These are phyloP conservation scores for Sweltsa coloradensis DNA, from an alignment of 1,140 invertebrate species.

Conservation along the genomic window DNA sequence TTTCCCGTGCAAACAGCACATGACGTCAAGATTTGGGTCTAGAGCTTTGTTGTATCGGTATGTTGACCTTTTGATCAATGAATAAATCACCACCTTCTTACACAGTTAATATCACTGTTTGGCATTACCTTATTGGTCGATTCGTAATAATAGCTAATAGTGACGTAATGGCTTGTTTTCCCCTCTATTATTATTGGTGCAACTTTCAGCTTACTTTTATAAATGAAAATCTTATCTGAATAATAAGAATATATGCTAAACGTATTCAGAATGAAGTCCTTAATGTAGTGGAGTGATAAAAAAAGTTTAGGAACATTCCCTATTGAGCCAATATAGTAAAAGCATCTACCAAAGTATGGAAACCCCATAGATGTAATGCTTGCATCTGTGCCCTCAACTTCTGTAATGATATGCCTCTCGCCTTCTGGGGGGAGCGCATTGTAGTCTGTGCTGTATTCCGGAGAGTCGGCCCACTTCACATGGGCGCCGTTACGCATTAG, in stretches of 20 bases:
- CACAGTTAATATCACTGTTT: background rate
- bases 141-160: too few species aligned
- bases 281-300: too few species aligned
- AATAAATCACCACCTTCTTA: background rate
- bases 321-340: background rate
- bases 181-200: too few species aligned
- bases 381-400: constrained; percentile 64
- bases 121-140: too few species aligned
- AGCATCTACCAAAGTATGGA: constrained; percentile 52
- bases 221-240: too few species aligned
- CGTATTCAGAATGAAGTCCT: too few species aligned
- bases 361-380: constrained; percentile 69
- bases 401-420: constrained; percentile 42
- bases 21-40: too few species aligned
- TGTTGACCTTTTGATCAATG: background rate
- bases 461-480: constrained; percentile 48
- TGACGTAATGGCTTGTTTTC: too few species aligned
- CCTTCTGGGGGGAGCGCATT: constrained; percentile 43
- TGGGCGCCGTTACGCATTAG: constrained; percentile 66
- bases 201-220: too few species aligned
- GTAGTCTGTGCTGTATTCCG: constrained; percentile 49
- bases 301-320: too few species aligned
- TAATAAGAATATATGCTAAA: too few species aligned
- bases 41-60: background rate
- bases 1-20: too few species aligned